Evolutionary conservation across 92 coral and sea anemone genomes (phyloP).

Genomic region (Porites cylindrica): DNA sequence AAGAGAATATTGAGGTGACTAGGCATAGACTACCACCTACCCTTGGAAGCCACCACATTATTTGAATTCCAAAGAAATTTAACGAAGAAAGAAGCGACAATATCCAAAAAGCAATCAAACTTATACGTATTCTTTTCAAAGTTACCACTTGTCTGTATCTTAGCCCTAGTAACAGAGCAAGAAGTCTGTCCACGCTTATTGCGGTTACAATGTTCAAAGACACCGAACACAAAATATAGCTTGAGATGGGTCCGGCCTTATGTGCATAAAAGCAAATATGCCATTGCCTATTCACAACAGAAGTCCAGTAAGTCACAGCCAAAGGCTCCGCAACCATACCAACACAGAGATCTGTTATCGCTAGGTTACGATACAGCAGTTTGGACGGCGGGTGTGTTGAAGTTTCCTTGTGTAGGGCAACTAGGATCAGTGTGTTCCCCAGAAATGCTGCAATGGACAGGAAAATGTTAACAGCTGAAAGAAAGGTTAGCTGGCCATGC

Average conservation of each 20-base stretch:
- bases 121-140: background rate
- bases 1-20: background rate
- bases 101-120: background rate
- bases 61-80: background rate
- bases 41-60: background rate
- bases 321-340: background rate
- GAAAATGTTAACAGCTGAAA: background rate
- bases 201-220: background rate
- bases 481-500: background rate
- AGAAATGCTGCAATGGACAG: background rate
- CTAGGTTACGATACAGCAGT: background rate
- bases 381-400: background rate
- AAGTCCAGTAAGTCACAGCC: background rate
- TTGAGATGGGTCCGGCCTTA: background rate
- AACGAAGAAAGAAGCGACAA: too few species aligned
- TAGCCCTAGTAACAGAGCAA: background rate
- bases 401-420: background rate
- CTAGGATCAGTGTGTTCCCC: background rate
- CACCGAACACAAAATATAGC: background rate
- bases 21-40: background rate
- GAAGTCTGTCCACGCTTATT: background rate
- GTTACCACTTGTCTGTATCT: background rate
- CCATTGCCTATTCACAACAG: background rate
- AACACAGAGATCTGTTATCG: background rate
- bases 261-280: background rate